Conservation (phyloP, 2,113 vertebrate species). For the Ictalurus furcatus region DNA sequence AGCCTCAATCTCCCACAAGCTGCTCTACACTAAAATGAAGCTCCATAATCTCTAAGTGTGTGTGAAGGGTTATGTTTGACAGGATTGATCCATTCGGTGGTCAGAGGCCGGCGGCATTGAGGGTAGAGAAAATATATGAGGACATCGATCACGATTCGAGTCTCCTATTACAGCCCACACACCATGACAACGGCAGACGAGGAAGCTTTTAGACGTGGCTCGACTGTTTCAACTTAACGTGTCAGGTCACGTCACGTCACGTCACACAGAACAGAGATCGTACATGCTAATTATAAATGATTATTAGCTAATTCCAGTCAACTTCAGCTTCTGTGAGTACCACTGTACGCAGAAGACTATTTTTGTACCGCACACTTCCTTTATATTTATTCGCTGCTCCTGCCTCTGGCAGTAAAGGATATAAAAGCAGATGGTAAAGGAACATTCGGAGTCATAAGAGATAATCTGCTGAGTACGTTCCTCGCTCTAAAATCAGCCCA, state of each 20-base stretch:
- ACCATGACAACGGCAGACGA: not conserved
- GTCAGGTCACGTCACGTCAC: slow-evolving; percentile 10
- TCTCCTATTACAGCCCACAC: slow-evolving; percentile 14
- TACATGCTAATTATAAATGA: not conserved
- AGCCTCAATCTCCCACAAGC: slow-evolving; percentile 7
- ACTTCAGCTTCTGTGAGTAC: not conserved
- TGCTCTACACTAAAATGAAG: slow-evolving; percentile 11
- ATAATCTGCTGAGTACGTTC: slow-evolving; percentile 14
- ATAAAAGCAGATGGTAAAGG: slow-evolving; percentile 18
- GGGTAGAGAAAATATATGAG: slow-evolving; percentile 30
- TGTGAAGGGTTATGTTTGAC: not conserved
- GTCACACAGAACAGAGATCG: not conserved
- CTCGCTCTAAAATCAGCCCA: slow-evolving; percentile 1
- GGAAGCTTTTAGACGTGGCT: slow-evolving; percentile 20
- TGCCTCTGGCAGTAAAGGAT: slow-evolving; percentile 1
- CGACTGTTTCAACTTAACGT: not conserved
- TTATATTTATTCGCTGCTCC: slow-evolving; percentile 1
- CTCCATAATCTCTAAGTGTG: slow-evolving; percentile 10
- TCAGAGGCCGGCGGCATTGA: slow-evolving; percentile 22
- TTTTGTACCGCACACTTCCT: not conserved
- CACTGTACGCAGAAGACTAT: not conserved
- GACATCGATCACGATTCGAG: slow-evolving; percentile 37
- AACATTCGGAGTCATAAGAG: slow-evolving; percentile 22
- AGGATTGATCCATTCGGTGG: slow-evolving; percentile 31
- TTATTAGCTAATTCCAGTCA: not conserved